Conservation (phyloP, 2,888 invertebrate genomes). For the Cephus rjabovi region DNA sequence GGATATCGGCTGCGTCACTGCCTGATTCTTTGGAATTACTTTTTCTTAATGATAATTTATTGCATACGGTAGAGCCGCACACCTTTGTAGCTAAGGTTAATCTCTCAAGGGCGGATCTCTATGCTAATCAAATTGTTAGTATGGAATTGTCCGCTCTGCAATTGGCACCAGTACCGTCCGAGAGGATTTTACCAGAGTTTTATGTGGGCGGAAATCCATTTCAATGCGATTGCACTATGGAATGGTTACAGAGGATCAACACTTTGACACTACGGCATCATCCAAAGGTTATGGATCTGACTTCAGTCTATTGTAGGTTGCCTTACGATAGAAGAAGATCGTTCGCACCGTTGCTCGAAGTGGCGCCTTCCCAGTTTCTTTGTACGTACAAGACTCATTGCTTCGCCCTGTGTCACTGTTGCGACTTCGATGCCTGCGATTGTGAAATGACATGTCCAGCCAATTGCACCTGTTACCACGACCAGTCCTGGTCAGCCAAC, state of each 20-base stretch:
- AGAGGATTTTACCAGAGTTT: constrained; percentile 82
- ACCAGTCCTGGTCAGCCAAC: constrained; percentile 89
- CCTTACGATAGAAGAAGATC: constrained; percentile 82
- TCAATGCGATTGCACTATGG: constrained; percentile 91
- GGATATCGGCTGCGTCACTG: constrained; percentile 78
- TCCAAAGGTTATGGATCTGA: constrained; percentile 85
- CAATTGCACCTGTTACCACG: constrained; percentile 92
- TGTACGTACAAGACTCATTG: constrained; percentile 91
- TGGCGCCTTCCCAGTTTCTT: constrained; percentile 85
- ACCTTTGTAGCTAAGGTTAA: constrained; percentile 88
- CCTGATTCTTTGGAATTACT: constrained; percentile 84
- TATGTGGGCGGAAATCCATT: constrained; percentile 92
- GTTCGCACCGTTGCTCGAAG: constrained; percentile 83
- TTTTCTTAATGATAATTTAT: constrained; percentile 86
- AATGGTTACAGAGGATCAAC: constrained; percentile 90
- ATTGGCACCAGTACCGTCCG: constrained; percentile 81
- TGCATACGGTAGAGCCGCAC: constrained; percentile 83
- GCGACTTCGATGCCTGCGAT: constrained; percentile 94
- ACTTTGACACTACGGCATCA: constrained; percentile 83
- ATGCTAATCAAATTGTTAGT: constrained; percentile 87
- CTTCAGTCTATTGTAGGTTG: constrained; percentile 86
- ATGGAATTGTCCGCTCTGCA: constrained; percentile 87
- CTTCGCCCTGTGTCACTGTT: constrained; percentile 91
- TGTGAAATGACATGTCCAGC: constrained; percentile 94
- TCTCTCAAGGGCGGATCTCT: constrained; percentile 86